Evolutionary conservation across 2,797 vertebrate species (phyloP).

Genomic region (Sebastes vulpes): DNA sequence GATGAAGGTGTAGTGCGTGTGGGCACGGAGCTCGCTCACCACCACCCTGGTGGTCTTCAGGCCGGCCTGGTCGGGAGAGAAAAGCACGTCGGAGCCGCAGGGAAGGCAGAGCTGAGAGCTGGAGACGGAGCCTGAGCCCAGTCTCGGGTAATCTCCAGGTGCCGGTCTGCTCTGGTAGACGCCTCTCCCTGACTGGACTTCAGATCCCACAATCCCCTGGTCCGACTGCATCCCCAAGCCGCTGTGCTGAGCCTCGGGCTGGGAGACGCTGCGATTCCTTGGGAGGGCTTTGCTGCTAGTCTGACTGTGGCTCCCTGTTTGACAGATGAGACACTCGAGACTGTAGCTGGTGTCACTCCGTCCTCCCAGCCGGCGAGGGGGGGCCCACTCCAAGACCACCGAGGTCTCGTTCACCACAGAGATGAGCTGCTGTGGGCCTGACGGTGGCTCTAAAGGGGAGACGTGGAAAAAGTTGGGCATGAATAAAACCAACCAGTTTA

Average conservation of each 20-base stretch:
- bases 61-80: constrained; percentile 90
- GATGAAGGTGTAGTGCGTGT: constrained; percentile 97
- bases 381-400: constrained; percentile 96
- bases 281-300: constrained; percentile 19
- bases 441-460: constrained; percentile 90
- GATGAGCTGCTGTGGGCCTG: constrained; percentile 95
- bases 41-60: constrained; percentile 91
- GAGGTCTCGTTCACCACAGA: constrained; percentile 98
- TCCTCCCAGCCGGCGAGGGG: constrained; percentile 90
- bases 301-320: constrained; percentile 47
- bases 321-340: constrained; percentile 92
- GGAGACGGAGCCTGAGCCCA: constrained; percentile 73
- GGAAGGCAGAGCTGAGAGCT: constrained; percentile 90
- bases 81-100: constrained; percentile 91
- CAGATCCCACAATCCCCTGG: constrained; percentile 75
- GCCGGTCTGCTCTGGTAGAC: constrained; percentile 57
- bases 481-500: constrained; percentile 7
- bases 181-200: constrained; percentile 55
- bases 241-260: constrained; percentile 44
- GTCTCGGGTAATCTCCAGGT: constrained; percentile 41
- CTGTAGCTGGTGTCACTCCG: constrained; percentile 90
- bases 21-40: constrained; percentile 95
- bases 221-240: constrained; percentile 75
- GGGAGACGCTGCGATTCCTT: constrained; percentile 61
- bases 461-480: not conserved